These are phyloP conservation scores for Okapia johnstoni DNA, from an alignment of 2,113 vertebrate species.

Conservation along the genomic window DNA sequence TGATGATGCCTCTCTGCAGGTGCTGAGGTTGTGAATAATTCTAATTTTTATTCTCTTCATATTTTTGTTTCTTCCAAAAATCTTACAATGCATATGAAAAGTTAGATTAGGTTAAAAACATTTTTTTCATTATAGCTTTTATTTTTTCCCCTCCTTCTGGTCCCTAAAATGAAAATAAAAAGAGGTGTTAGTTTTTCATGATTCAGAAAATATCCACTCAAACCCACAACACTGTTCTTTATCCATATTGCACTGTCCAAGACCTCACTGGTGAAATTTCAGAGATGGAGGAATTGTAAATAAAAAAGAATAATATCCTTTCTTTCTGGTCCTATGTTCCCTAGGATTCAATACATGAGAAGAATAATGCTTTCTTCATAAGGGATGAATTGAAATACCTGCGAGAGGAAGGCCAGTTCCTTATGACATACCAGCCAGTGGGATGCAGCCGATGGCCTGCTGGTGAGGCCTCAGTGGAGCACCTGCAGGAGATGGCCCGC, in stretches of 20 bases:
- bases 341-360: conserved; percentile 92
- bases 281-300: background rate
- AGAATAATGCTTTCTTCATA: conserved; percentile 74
- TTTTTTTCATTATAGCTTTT: background rate
- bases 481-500: conserved; percentile 87
- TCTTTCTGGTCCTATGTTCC: background rate
- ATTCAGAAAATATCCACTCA: background rate
- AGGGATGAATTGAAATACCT: conserved; percentile 52
- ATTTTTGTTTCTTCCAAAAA: background rate
- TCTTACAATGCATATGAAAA: background rate
- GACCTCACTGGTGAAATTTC: background rate
- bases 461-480: conserved; percentile 77
- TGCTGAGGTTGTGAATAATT: accelerated
- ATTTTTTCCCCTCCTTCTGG: background rate
- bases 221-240: background rate
- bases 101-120: background rate
- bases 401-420: conserved; percentile 72
- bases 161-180: background rate
- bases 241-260: too few relatives aligned
- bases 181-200: background rate
- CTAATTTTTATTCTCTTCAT: background rate
- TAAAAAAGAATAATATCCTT: too few relatives aligned
- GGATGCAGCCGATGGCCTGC: background rate
- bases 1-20: accelerated
- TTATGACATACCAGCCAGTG: conserved; percentile 10